Evolutionary conservation across 1,140 invertebrate genomes (phyloP).

Genomic region (Venturia canescens): DNA sequence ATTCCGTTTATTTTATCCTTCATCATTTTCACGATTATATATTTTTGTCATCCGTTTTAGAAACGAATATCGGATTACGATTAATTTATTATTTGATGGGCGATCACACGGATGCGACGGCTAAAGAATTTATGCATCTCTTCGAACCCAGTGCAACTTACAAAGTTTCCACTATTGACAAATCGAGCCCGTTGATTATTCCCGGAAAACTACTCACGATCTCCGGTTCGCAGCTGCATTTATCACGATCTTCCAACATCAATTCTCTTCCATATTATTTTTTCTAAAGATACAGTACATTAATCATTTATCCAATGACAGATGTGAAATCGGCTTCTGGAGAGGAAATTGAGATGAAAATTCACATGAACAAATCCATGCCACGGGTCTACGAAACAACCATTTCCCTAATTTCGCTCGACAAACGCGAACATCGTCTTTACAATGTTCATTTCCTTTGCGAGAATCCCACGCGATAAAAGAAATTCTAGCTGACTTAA

Average conservation of each 20-base stretch:
- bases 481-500: too few relatives aligned
- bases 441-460: slow-evolving; percentile 47
- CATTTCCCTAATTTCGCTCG: slow-evolving; percentile 51
- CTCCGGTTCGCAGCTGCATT: slow-evolving; percentile 44
- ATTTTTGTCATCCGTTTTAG: slow-evolving; percentile 29
- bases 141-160: slow-evolving; percentile 57
- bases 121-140: slow-evolving; percentile 55
- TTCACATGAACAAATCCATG: slow-evolving; percentile 46
- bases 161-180: slow-evolving; percentile 44
- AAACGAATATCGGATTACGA: slow-evolving; percentile 56
- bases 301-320: slow-evolving; percentile 16
- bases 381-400: slow-evolving; percentile 46
- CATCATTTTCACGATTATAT: neutral
- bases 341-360: slow-evolving; percentile 44
- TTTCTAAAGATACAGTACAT: neutral
- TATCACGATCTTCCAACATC: neutral
- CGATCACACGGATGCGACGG: slow-evolving; percentile 44
- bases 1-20: neutral
- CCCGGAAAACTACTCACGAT: slow-evolving; percentile 53
- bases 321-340: slow-evolving; percentile 45
- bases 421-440: slow-evolving; percentile 51
- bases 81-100: slow-evolving; percentile 58
- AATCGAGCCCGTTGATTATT: slow-evolving; percentile 37
- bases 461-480: neutral
- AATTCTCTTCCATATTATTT: too few relatives aligned